Evolutionary conservation across 2,113 vertebrate genomes (phyloP).

Genomic region (Scomber colias): DNA sequence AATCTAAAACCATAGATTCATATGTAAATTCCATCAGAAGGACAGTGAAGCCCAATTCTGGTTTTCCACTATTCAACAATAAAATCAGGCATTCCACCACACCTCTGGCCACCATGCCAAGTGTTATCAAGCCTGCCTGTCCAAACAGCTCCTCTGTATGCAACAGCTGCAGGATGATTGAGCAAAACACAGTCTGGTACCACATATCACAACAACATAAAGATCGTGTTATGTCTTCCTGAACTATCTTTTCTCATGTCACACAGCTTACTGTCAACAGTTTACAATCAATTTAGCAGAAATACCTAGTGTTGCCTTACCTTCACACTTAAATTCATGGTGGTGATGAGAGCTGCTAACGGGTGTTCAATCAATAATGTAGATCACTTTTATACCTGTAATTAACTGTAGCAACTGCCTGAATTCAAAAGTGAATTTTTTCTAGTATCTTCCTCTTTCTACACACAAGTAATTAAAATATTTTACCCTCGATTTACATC

Average conservation of each 20-base stretch:
- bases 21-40: background rate
- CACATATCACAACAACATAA: background rate
- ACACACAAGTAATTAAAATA: too few relatives aligned
- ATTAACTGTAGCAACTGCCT: too few relatives aligned
- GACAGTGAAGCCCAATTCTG: too few relatives aligned
- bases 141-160: constrained; percentile 18
- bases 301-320: background rate
- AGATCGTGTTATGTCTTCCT: background rate
- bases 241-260: background rate
- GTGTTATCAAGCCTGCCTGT: background rate
- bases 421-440: too few relatives aligned
- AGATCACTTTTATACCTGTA: too few relatives aligned
- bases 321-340: background rate
- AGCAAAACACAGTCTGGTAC: background rate
- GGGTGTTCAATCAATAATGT: too few relatives aligned
- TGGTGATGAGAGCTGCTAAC: background rate
- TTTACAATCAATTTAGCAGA: too few relatives aligned
- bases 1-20: background rate
- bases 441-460: too few relatives aligned
- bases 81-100: background rate
- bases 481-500: too few relatives aligned
- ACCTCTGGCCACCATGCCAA: background rate
- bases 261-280: too few relatives aligned
- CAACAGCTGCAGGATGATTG: background rate
- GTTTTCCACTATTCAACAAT: background rate